A percentile compares a stretch with the other conserved stretches of the same genome.
Conservation (phyloP, 92 coral and sea anemone genomes). For the Bergia puertoricense region DNA sequence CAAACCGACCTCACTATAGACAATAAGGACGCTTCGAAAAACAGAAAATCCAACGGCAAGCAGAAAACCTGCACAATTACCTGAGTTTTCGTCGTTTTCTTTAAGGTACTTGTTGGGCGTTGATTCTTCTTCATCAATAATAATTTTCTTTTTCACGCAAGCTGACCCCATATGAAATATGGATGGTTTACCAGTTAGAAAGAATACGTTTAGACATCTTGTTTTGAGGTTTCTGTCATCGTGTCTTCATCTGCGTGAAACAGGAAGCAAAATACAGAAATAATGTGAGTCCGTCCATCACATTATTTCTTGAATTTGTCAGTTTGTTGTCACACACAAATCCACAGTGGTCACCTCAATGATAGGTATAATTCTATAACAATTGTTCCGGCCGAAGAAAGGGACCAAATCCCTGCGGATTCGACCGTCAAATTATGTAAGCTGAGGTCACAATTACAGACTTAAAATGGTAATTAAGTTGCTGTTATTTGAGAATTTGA, state of each 20-base stretch:
- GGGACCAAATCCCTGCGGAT: slow-evolving; percentile 25
- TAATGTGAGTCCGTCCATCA: background rate
- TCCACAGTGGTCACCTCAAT: background rate
- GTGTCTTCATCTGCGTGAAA: slow-evolving; percentile 19
- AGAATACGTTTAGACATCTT: slow-evolving; percentile 18
- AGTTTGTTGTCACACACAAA: background rate
- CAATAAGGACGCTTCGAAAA: slow-evolving; percentile 18
- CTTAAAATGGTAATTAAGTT: slow-evolving; percentile 46
- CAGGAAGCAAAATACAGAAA: slow-evolving; percentile 21
- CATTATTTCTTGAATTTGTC: background rate
- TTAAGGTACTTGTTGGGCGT: slow-evolving; percentile 35
- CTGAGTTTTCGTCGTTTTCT: slow-evolving; percentile 42
- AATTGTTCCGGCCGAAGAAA: slow-evolving; percentile 4
- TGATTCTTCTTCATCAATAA: background rate
- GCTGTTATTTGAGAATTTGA: slow-evolving; percentile 35
- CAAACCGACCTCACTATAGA: slow-evolving; percentile 26
- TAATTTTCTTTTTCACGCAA: slow-evolving; percentile 26
- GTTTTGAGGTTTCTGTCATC: slow-evolving; percentile 13
- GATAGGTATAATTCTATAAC: slow-evolving; percentile 20
- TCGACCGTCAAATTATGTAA: slow-evolving; percentile 43
- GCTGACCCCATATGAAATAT: slow-evolving; percentile 41
- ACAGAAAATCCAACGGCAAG: background rate
- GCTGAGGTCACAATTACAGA: slow-evolving; percentile 39
- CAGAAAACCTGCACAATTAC: slow-evolving; percentile 12
- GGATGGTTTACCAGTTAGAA: background rate